phyloP scores from a whole-genome alignment of 2,113 vertebrate genomes.

The Laticauda colubrina region DNA sequence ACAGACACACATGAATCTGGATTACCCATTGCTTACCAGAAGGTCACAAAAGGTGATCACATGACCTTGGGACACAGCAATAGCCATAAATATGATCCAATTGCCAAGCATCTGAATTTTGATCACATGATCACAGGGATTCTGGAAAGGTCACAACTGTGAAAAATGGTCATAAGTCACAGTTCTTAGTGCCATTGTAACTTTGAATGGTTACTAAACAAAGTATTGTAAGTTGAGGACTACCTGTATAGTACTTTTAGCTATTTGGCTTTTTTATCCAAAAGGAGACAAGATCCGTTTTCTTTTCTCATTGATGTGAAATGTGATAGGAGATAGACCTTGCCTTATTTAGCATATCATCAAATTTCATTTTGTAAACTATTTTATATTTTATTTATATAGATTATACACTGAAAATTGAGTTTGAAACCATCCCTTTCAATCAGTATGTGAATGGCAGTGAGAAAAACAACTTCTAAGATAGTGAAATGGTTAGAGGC shows the following conservation, averaged over 20 bases:
- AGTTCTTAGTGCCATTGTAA: no score
- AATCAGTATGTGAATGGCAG: background rate
- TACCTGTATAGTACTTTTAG: constrained; percentile 20
- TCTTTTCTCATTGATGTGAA: background rate
- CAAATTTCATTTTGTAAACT: constrained; percentile 64
- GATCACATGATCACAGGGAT: no score
- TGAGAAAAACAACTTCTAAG: background rate
- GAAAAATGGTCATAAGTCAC: no score
- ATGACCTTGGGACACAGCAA: no score
- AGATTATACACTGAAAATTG: constrained; percentile 45
- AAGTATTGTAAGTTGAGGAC: background rate
- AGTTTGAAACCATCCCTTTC: constrained; percentile 37
- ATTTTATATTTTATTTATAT: constrained; percentile 26
- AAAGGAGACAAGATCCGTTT: constrained; percentile 6
- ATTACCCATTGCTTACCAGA: background rate
- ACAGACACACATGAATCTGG: background rate
- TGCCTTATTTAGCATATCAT: constrained; percentile 20
- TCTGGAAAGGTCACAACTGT: no score
- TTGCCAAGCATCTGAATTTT: no score
- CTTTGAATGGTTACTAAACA: no score
- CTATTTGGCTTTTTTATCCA: background rate
- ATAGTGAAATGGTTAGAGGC: background rate
- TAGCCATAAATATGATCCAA: no score
- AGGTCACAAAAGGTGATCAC: background rate
- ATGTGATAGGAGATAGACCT: background rate